Percentiles rank a stretch among this genome's conserved stretches.
These are phyloP conservation scores for Alectoris magna DNA, from an alignment of 2,797 vertebrate species.

Conservation along the genomic window DNA sequence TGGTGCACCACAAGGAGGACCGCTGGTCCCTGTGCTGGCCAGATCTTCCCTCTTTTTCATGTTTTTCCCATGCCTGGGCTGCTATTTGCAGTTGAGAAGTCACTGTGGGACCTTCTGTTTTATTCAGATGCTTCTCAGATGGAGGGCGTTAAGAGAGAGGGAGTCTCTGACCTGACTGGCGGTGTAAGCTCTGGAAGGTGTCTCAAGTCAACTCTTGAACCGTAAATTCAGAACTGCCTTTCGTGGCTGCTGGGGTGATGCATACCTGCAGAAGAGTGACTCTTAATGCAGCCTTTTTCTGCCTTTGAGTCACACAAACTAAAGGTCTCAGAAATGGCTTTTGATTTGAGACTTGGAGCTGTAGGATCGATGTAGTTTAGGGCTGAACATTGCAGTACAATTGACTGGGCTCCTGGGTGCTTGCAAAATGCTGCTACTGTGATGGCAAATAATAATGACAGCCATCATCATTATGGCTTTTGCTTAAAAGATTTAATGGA, in stretches of 20 bases:
- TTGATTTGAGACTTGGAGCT: background rate
- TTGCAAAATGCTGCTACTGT: background rate
- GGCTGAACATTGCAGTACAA: background rate
- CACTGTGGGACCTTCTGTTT: background rate
- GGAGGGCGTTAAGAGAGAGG: background rate
- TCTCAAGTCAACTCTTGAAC: background rate
- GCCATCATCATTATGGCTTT: slow-evolving; percentile 30
- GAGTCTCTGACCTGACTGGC: background rate
- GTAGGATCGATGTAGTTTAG: background rate
- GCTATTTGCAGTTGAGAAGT: background rate
- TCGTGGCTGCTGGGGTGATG: background rate
- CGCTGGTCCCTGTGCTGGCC: background rate
- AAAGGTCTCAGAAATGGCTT: background rate
- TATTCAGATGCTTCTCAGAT: background rate
- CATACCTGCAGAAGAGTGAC: background rate
- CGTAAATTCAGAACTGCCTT: background rate
- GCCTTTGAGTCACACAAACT: background rate
- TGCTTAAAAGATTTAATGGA: slow-evolving; percentile 6
- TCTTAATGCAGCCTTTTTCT: background rate
- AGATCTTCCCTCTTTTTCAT: background rate
- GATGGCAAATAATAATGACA: slow-evolving; percentile 31
- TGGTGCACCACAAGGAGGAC: background rate
- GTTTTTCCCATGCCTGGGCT: background rate
- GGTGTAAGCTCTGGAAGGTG: background rate
- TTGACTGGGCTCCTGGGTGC: background rate